Evolutionary conservation across 2,888 invertebrate genomes (phyloP), one percentile per base, ranked within the genome.

Genomic region (Sclerodermus sp.): DNA sequence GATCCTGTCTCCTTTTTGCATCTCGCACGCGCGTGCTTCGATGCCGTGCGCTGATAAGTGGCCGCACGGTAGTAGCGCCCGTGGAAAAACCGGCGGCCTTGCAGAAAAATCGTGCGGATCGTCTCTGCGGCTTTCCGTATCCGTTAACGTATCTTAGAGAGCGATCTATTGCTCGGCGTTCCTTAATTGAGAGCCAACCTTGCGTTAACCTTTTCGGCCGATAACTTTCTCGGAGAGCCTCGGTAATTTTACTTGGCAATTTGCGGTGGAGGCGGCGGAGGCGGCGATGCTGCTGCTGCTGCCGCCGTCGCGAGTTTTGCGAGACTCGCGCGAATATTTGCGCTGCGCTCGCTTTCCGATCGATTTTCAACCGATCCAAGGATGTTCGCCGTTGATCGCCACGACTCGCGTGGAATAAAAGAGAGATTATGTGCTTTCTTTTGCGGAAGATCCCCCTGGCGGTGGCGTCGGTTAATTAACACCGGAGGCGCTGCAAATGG

Each of bases 381-480:
- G 10, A 10, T 10, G 30, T 30, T 30, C 30, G 8, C 30, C 30
- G 10, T 30, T n/a, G n/a, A n/a, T 6, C 30, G 30, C 8, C 30
- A 30, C 30, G 30, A 30, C 10, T 10, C 30, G 30, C 30, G 6
- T 10, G 30, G 10, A 30, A 30, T n/a, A n/a, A n/a, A 30, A 30
- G 30, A 30, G 30, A 30, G 30, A 10, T 9, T 30, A 30, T 30
- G 10, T 13, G 34, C 12, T 34, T 23, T 23, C 4, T 23, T 23
- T 45, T 31, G 50, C 39, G 36, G 12, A 40, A 14, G 47, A 58
- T 58, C 55, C 51, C 57, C 62, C 59, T 64, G 58, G 55, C 56
- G 56, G 55, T 56, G 57, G 57, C 62, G 60, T 70, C 62, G 63
- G 66, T 73, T 75, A 74, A 74, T 75, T 74, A 75, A 73, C 68